Percentiles rank a stretch among this genome's conserved stretches.
Conservation (phyloP, 2,888 invertebrate genomes). For the Latrodectus elegans region DNA sequence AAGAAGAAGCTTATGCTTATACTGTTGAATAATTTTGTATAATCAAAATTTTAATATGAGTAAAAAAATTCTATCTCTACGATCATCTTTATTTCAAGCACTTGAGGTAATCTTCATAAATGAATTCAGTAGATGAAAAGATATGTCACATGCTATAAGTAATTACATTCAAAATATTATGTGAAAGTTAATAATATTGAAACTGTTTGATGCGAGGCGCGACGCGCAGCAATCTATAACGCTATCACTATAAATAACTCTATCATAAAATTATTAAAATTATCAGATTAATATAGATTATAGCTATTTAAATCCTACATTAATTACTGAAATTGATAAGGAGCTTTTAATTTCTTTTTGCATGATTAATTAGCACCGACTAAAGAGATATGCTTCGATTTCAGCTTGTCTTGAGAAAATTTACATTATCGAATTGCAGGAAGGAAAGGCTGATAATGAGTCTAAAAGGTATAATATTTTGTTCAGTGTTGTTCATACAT, state of each 20-base stretch:
- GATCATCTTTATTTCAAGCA: slow-evolving; percentile 21
- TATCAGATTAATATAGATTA: neutral
- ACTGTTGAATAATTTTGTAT: neutral
- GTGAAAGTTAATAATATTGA: slow-evolving; percentile 24
- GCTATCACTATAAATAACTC: slow-evolving; percentile 10
- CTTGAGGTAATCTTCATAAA: slow-evolving; percentile 55
- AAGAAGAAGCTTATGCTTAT: too few relatives aligned
- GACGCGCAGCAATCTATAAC: neutral
- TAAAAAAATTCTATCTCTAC: neutral
- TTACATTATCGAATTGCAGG: too few relatives aligned
- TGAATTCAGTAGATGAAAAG: slow-evolving; percentile 44
- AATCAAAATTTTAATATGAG: neutral
- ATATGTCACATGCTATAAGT: slow-evolving; percentile 58
- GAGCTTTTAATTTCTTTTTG: neutral
- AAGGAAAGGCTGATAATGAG: too few relatives aligned
- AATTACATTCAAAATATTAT: slow-evolving; percentile 13
- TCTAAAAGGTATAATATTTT: neutral
- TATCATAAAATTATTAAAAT: neutral
- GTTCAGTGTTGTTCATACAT: neutral
- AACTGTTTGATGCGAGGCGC: slow-evolving; percentile 40
- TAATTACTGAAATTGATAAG: neutral
- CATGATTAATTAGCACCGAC: neutral
- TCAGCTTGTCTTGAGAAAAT: neutral
- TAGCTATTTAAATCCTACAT: neutral
- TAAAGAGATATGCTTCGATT: neutral